A percentile compares a stretch with the other conserved stretches of the same genome.
Evolutionary conservation across 1,140 invertebrate genomes (phyloP).

Genomic region (Drosophila santomea): DNA sequence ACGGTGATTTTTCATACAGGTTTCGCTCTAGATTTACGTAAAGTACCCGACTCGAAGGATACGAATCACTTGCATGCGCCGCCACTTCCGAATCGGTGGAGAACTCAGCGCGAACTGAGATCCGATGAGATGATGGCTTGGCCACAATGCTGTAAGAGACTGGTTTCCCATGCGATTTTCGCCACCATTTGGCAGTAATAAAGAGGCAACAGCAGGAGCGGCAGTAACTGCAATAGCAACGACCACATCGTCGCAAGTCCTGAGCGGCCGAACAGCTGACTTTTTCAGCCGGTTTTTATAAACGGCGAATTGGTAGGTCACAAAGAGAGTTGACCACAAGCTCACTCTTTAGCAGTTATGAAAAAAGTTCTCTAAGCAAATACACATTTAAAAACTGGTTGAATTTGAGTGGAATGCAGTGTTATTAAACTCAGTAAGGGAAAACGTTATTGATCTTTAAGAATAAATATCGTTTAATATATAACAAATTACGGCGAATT

Average conservation of each 20-base stretch:
- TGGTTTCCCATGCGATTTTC: slow-evolving; percentile 39
- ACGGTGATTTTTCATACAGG: slow-evolving; percentile 11
- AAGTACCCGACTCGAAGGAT: slow-evolving; percentile 37
- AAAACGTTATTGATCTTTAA: too few species aligned
- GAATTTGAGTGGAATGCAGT: too few species aligned
- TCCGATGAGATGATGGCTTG: slow-evolving; percentile 13
- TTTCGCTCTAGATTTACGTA: slow-evolving; percentile 35
- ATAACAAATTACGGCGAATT: too few species aligned
- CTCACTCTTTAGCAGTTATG: neutral
- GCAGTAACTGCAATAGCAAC: slow-evolving; percentile 34
- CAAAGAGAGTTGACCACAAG: neutral
- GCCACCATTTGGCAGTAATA: slow-evolving; percentile 28
- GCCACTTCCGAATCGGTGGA: slow-evolving; percentile 48
- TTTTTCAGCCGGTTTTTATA: slow-evolving; percentile 69
- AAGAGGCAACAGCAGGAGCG: slow-evolving; percentile 14
- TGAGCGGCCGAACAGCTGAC: slow-evolving; percentile 68
- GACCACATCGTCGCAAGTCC: slow-evolving; percentile 40
- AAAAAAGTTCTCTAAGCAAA: neutral
- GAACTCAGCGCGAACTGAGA: slow-evolving; percentile 64
- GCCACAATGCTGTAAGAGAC: slow-evolving; percentile 33
- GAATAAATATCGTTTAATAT: too few species aligned
- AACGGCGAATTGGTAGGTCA: slow-evolving; percentile 16
- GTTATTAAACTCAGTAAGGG: too few species aligned
- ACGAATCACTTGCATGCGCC: slow-evolving; percentile 8
- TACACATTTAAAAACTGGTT: neutral